Percentiles rank a stretch among this genome's conserved stretches.
Evolutionary conservation across 2,113 vertebrate genomes (phyloP).

Genomic region (Gopherus flavomarginatus): DNA sequence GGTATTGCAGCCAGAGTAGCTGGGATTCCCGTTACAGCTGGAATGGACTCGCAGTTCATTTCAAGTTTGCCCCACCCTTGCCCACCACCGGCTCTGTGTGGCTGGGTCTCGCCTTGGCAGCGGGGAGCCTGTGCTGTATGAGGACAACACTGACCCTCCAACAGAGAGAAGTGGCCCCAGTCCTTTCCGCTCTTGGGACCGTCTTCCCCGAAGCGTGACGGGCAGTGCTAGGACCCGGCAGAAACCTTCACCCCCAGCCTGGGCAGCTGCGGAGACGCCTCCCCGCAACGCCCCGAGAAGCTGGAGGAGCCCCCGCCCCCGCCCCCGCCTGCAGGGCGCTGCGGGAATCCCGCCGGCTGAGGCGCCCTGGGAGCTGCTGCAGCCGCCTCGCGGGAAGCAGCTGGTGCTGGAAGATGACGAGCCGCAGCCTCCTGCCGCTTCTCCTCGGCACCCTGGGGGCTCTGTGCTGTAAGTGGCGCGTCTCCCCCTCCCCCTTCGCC

Average conservation of each 20-base stretch:
- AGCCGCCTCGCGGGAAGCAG: neutral
- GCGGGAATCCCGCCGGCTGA: neutral
- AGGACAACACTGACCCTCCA: too few relatives aligned
- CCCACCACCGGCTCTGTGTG: too few relatives aligned
- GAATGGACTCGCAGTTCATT: neutral
- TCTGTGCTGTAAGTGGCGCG: slow-evolving; percentile 68
- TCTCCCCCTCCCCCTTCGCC: neutral
- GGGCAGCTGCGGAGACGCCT: neutral
- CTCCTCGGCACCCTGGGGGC: slow-evolving; percentile 39
- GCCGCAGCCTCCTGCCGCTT: slow-evolving; percentile 4
- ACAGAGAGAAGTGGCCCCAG: too few relatives aligned
- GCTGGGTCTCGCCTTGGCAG: too few relatives aligned
- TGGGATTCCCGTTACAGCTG: neutral
- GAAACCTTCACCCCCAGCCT: neutral
- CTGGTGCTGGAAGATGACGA: slow-evolving; percentile 64
- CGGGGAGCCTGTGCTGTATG: neutral
- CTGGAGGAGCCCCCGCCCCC: neutral
- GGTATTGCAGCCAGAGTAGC: neutral
- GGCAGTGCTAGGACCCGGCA: neutral
- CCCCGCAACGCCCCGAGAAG: neutral
- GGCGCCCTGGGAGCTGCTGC: neutral
- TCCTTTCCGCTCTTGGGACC: neutral
- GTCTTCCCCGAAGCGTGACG: neutral
- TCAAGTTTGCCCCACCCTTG: neutral
- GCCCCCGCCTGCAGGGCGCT: neutral